Conservation (phyloP, 1,140 invertebrate genomes). For the Mylabris phalerata region DNA sequence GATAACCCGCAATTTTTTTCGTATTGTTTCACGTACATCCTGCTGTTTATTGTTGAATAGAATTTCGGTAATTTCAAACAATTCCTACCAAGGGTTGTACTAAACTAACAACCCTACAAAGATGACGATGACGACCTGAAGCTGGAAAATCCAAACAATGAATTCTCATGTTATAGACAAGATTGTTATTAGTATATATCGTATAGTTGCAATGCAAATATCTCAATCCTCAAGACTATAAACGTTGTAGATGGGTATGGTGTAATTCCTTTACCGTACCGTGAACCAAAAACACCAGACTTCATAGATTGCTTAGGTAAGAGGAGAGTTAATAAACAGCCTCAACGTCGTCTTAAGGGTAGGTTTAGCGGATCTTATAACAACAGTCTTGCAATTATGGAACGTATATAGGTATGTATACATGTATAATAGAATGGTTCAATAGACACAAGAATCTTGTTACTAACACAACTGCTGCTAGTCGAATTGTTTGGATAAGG, state of each 20-base stretch:
- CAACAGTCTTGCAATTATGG: conserved; percentile 14
- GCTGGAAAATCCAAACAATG: conserved; percentile 15
- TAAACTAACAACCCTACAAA: conserved; percentile 9
- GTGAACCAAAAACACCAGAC: conserved; percentile 13
- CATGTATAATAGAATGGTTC: too few relatives aligned
- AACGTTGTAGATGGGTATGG: background rate
- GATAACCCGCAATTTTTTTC: conserved; percentile 1
- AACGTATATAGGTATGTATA: background rate
- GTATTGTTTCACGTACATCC: background rate
- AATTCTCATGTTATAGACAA: conserved; percentile 1
- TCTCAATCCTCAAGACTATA: conserved; percentile 9
- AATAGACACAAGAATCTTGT: too few relatives aligned
- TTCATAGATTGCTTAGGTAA: conserved; percentile 15
- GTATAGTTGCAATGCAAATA: conserved; percentile 14
- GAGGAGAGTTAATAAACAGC: conserved; percentile 11
- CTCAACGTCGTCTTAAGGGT: conserved; percentile 6
- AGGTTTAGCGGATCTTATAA: conserved; percentile 12
- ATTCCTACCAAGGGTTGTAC: background rate
- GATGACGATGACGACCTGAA: background rate
- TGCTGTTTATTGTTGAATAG: background rate
- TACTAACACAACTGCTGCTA: too few relatives aligned
- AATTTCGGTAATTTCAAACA: conserved; percentile 1
- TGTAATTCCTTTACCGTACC: conserved; percentile 9
- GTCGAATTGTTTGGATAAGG: too few relatives aligned
- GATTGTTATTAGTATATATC: conserved; percentile 14